Evolutionary conservation across 1,140 invertebrate genomes (phyloP).

Genomic region (Hypsibius dujardini): DNA sequence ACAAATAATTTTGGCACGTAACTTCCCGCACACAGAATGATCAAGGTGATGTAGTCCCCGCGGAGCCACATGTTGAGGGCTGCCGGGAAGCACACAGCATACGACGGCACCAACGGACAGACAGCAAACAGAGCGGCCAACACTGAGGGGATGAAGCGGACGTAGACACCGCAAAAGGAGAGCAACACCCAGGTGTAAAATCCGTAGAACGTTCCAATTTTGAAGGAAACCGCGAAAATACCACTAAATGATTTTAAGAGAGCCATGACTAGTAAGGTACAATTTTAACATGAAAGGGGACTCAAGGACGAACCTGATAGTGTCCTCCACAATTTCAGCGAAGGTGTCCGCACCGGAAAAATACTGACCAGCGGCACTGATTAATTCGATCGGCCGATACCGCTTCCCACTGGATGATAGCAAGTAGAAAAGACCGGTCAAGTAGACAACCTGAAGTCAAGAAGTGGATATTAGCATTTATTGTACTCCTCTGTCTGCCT

Average conservation of each 20-base stretch:
- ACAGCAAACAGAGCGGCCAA: not conserved
- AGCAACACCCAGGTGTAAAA: conserved; percentile 95
- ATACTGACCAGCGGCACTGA: conserved; percentile 36
- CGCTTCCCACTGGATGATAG: conserved; percentile 65
- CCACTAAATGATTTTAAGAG: conserved; percentile 33
- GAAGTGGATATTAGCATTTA: not conserved
- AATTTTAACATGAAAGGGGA: not conserved
- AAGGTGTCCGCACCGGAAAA: not conserved
- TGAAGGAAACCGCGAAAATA: conserved; percentile 82
- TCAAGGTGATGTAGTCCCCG: not conserved
- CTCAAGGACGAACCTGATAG: not conserved
- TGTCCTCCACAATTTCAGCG: not conserved
- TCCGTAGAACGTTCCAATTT: conserved; percentile 89
- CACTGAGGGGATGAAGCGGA: not conserved
- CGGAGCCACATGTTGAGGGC: not conserved
- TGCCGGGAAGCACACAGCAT: not conserved
- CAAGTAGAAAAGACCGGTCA: conserved; percentile 86
- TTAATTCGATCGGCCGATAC: conserved; percentile 75
- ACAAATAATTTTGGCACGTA: conserved; percentile 64
- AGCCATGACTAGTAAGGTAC: not conserved
- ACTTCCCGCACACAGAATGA: not conserved
- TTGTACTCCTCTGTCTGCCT: no score
- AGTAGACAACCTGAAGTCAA: conserved; percentile 57
- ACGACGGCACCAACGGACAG: not conserved
- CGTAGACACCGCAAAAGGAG: conserved; percentile 67